A percentile compares a stretch with the other conserved stretches of the same genome.
Conservation (phyloP, 1,140 invertebrate species). For the Drosophila jambulina region DNA sequence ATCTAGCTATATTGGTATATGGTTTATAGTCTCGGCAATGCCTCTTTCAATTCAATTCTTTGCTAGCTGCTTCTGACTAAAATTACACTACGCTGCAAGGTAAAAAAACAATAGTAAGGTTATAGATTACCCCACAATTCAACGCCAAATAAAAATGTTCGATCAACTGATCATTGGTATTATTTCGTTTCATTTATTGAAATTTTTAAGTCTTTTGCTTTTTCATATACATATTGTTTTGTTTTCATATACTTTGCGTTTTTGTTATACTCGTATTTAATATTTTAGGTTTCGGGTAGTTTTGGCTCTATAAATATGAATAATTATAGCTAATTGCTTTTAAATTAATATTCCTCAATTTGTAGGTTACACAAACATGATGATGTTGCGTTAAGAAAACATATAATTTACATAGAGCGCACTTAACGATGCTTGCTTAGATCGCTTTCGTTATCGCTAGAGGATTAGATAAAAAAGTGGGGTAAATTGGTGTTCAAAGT, state of each 20-base stretch:
- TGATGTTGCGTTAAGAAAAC: slow-evolving; percentile 29
- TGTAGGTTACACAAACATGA: slow-evolving; percentile 59
- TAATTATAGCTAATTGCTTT: slow-evolving; percentile 83
- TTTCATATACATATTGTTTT: slow-evolving; percentile 74
- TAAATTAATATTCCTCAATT: slow-evolving; percentile 75
- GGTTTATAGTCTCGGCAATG: too few relatives aligned
- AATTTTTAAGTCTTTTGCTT: slow-evolving; percentile 82
- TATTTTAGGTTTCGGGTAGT: slow-evolving; percentile 81
- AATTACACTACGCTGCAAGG: too few relatives aligned
- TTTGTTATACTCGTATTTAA: slow-evolving; percentile 70
- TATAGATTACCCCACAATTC: background rate
- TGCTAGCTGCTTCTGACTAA: too few relatives aligned
- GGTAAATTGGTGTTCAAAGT: slow-evolving; percentile 41
- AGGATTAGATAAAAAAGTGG: slow-evolving; percentile 55
- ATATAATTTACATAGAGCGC: slow-evolving; percentile 70
- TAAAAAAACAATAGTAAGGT: too few relatives aligned
- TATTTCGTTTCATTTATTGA: slow-evolving; percentile 82
- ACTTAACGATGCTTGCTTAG: slow-evolving; percentile 39
- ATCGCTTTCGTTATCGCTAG: slow-evolving; percentile 53
- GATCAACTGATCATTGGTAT: slow-evolving; percentile 60
- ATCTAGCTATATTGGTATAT: too few relatives aligned
- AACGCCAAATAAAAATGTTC: slow-evolving; percentile 5
- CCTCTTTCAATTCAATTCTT: too few relatives aligned
- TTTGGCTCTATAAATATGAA: slow-evolving; percentile 82
- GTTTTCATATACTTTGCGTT: slow-evolving; percentile 53